Base-by-base conservation (phyloP, 1,140 invertebrate genomes). In the Leptinotarsa texana region DNA sequence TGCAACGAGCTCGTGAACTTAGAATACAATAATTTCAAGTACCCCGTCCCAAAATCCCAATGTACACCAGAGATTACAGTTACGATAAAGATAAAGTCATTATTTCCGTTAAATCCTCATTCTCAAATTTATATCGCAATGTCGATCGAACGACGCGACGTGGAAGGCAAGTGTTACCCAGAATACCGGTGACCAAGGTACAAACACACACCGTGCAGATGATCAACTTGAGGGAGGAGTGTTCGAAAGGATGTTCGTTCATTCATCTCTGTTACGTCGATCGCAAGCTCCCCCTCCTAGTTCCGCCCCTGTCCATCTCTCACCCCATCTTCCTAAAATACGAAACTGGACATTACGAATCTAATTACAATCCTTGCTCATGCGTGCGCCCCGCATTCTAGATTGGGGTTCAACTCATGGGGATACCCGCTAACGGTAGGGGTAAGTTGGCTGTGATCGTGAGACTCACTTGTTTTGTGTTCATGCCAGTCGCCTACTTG, bases 301-400 rank as follows among this genome's bases (percentile, higher is more conserved):
- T 68, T 18, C 49, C 51, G 24, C 48, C 68, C 24, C 68, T 57
- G 69, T 65, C 33, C 18, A 62, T 71, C 68, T 70, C 76, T 57
- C 75, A 69, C 80, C 74, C 76, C 73, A 61, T 73, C 75, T 72
- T 76, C 78, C 80, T 77, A 75, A 83, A 84, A 83, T 85, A 85
- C 83, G 81, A 82, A 83, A 85, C 82, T 84, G 83, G 83, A 84
- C 84, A 85, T 85, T 85, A 83, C 83, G 84, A 85, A 85, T 85
- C 84, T 85, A 85, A 85, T 85, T 85, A 85, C 81, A 81, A 85
- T 84, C 82, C 82, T 83, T 85, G 84, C 84, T 85, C 84, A 85
- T 85, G 84, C 84, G 84, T 85, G 81, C 77, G 80, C 76, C 71
- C 73, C 75, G 75, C 69, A 48, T 48, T 70, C 69, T 73, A 73